Evolutionary conservation across 2,888 invertebrate genomes (phyloP), one percentile per base, ranked within the genome.

Genomic region (Cheilosia variabilis): DNA sequence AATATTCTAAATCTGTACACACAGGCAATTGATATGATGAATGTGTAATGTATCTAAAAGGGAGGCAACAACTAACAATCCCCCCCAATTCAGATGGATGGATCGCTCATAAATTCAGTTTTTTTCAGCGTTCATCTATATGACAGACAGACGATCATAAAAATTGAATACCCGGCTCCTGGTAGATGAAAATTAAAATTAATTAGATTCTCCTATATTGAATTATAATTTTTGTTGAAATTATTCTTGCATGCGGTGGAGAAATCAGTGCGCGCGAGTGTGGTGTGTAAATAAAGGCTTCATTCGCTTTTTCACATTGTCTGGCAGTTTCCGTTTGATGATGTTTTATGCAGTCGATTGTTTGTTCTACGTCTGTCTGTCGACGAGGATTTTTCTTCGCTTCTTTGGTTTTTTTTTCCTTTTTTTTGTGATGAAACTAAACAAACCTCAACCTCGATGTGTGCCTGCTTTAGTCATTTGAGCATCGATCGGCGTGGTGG

Each of bases 1-100:
- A 86, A 72, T 58, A 72, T 86, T 81, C 81, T 77, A 86, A 86
- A 86, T 86, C 86, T 77, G 80, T 68, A 81, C 77, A 50, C 66
- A 52, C 79, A 72, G 52, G 57, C 86, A 81, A 81, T 77, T 86
- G 86, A 72, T 68, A 77, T 17, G 80, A 86, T 86, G 81, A 73
- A 76, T 72, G 72, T 73, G 68, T 77, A 72, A 77, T 76, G 80
- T 76, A 66, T 77, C 71, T 45, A 62, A 52, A 71, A 24, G 53
- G 65, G 66, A 15, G 52, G 45, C 58, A 15, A 55, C 17, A 57
- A 55, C 9, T 53, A 4, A 17, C 19, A 15, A n/a, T n/a, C 2
- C 37, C 10, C 9, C 7, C 13, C 37, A 4, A 58, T 63, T 63
- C 75, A 79, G 79, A 84, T 84, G 45, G 68, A 53, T 75, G 82